Evolutionary conservation across 2,113 vertebrate species (phyloP), one percentile per base, ranked within the genome.

Genomic region (Probosciger aterrimus): DNA sequence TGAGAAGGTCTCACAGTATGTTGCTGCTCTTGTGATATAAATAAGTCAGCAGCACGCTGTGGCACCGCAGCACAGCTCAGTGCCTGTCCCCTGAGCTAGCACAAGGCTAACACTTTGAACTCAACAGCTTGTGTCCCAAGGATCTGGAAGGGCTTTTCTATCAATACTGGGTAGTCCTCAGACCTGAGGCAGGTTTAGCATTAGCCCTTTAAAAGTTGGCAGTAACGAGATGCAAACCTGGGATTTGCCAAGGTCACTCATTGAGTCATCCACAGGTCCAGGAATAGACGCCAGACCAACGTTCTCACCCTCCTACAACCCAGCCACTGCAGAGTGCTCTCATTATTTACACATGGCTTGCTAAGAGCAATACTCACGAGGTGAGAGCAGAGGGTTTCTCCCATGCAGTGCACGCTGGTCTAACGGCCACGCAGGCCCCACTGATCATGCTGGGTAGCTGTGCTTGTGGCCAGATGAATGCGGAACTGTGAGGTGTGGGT

Each of bases 21-120:
- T 20, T 64, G 86, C 60, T 23, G 9, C 67, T 11, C 24, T 83
- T 90, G 88, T 86, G 81, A 55, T 75, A 59, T 75, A 90, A 68
- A 63, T 69, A 50, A 3, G 39, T 30, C 46, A 41, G 46, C 1
- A 18, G 37, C 37, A 47, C 1, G 0, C 1, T 2, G 52, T 20
- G 49, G 46, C 52, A 35, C n/a, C 0, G 0, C 0, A 0, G 18
- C 62, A 81, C 50, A 71, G 35, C 35, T 74, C 1, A 0, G 44
- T 31, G 43, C 49, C 63, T 43, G 9, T 37, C 62, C 53, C 70
- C 73, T 24, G 24, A 44, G 12, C 27, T 39, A 35, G 41, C n/a
- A 35, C 22, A 7, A 39, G 55, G 47, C 53, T 33, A 44, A 23
- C 12, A 14, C 39, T 76, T 41, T 12, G 44, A 85, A 24, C 23